A percentile compares a stretch with the other conserved stretches of the same genome.
These are phyloP conservation scores for Patiria miniata DNA, from an alignment of 35 echinoderm and acorn worm species.

Conservation along the genomic window DNA sequence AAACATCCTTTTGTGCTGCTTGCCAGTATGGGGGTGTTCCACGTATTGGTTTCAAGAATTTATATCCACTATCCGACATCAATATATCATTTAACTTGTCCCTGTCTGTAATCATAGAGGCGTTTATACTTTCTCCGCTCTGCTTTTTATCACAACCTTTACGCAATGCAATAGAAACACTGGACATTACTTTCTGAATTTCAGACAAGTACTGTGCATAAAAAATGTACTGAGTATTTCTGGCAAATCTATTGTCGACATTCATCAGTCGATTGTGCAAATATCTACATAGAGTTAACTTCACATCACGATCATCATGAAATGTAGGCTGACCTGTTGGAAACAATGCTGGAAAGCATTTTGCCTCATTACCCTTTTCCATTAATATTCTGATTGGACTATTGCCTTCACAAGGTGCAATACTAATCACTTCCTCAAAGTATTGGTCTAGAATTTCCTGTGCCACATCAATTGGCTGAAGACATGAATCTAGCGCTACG, in stretches of 20 bases:
- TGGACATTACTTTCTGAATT: slow-evolving; percentile 32
- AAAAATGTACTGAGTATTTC: slow-evolving; percentile 63
- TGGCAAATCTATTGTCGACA: slow-evolving; percentile 63
- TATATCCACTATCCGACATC: slow-evolving; percentile 66
- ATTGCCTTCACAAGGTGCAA: too few relatives aligned
- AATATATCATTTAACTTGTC: slow-evolving; percentile 51
- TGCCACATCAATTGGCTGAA: too few relatives aligned
- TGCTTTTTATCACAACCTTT: slow-evolving; percentile 24
- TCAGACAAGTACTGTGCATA: slow-evolving; percentile 49
- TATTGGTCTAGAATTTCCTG: too few relatives aligned
- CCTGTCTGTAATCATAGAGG: slow-evolving; percentile 35
- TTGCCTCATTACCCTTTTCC: too few relatives aligned
- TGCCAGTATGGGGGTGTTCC: too few relatives aligned
- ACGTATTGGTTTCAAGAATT: slow-evolving; percentile 68
- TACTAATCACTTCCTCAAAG: too few relatives aligned
- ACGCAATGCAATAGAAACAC: slow-evolving; percentile 65
- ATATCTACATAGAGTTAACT: slow-evolving; percentile 56
- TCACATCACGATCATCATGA: slow-evolving; percentile 24
- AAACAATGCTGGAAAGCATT: slow-evolving; percentile 59
- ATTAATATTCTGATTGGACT: too few relatives aligned
- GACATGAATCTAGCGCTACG: too few relatives aligned
- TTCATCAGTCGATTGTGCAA: too few relatives aligned
- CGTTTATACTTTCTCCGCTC: background rate
- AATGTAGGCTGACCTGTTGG: slow-evolving; percentile 51
- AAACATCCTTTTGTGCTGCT: too few relatives aligned